Evolutionary conservation across 2,888 invertebrate genomes (phyloP), one percentile per base, ranked within the genome.

Genomic region (Melinaea menophilus): DNA sequence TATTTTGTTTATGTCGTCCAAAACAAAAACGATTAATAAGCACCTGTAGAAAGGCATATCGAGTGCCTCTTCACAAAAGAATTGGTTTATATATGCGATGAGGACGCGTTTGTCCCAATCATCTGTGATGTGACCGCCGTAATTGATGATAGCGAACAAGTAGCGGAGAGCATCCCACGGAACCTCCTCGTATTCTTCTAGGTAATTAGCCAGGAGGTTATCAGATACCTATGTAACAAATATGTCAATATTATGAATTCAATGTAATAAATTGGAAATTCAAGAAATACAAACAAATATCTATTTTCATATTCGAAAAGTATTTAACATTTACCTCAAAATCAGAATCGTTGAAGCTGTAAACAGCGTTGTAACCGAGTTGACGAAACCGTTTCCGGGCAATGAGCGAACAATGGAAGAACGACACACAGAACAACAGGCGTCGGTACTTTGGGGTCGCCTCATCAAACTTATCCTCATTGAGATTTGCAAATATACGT

Each of bases 101-200:
- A 97, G 89, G 35, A 97, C 92, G 22, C 97, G 89, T 78, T 89
- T 90, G 84, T 94, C 94, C 93, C 94, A 94, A 75, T 94, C 94
- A 78, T 95, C 94, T 2, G 94, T 95, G 73, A 95, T 94, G 81
- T 96, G 96, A 0, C 97, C 97, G 45, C 97, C 97, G 79, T 97
- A 97, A 87, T 95, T 97, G 70, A 97, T 95, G 72, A 95, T 96
- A 0, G 97, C 95, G 78, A 97, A 96, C 66, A 97, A 86, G 82
- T 96, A 97, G 72, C 97, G 96, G 57, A 97, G 85, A 0, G 97
- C 97, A 75, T 96, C 97, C 96, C 97, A 97, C 1, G 97, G 97
- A 0, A 96, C 97, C 12, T 95, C 94, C n/a, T 94, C 93, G 81
- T 97, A 97, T 77, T 97, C 96, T 74, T 96, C 95, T 61, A 97